Conservation (phyloP, 1,140 invertebrate species). For the Neelides sp. region DNA sequence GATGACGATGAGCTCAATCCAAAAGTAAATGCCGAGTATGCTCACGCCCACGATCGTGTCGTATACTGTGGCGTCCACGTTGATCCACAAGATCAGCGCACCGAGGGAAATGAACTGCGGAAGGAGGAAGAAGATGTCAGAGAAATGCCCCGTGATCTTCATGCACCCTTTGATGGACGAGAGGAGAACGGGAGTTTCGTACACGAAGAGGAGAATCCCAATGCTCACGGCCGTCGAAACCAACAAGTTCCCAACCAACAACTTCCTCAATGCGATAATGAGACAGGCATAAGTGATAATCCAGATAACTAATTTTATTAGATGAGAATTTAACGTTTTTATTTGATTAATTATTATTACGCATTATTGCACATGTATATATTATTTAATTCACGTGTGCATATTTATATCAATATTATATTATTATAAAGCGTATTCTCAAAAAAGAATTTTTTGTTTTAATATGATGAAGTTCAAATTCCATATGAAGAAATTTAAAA, state of each 20-base stretch:
- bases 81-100: conserved; percentile 23
- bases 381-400: too few species aligned
- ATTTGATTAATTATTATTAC: too few species aligned
- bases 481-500: neutral
- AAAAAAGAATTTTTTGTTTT: too few species aligned
- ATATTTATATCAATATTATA: too few species aligned
- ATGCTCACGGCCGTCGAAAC: neutral
- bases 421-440: too few species aligned
- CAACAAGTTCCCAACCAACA: neutral
- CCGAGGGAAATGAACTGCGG: conserved; percentile 22
- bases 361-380: too few species aligned
- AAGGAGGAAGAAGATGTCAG: conserved; percentile 20
- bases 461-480: neutral
- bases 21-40: conserved; percentile 21
- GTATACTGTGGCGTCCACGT: conserved; percentile 18
- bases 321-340: too few species aligned
- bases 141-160: neutral
- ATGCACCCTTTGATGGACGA: conserved; percentile 6
- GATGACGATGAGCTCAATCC: conserved; percentile 16
- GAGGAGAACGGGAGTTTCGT: conserved; percentile 14
- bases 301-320: conserved; percentile 22
- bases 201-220: conserved; percentile 3
- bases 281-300: conserved; percentile 5
- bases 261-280: conserved; percentile 4
- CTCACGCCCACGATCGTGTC: conserved; percentile 17